A percentile compares a stretch with the other conserved stretches of the same genome.
Evolutionary conservation across 2,888 invertebrate species (phyloP).

Genomic region (Phaonia tiefii): DNA sequence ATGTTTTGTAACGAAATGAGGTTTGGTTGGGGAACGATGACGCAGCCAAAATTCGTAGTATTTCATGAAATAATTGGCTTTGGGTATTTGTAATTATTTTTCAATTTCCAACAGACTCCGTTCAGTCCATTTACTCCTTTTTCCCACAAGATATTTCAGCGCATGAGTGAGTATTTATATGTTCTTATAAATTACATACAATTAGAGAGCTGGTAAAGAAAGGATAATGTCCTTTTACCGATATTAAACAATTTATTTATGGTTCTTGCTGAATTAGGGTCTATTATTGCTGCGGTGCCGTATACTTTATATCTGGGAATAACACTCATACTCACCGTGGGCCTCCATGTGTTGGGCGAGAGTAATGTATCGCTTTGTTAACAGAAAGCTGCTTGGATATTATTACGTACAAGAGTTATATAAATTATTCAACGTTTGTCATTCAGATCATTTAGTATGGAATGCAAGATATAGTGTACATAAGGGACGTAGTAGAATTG

Average conservation of each 20-base stretch:
- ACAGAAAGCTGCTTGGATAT: not conserved
- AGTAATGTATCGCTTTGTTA: not conserved
- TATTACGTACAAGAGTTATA: not conserved
- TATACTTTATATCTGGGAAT: not conserved
- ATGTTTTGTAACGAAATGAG: not conserved
- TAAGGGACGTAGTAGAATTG: no score
- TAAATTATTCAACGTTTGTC: conserved; percentile 15
- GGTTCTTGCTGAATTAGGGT: not conserved
- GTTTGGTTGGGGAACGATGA: not conserved
- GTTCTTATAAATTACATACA: conserved; percentile 44
- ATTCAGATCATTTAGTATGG: no score
- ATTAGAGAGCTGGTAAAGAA: conserved; percentile 39
- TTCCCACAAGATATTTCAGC: not conserved
- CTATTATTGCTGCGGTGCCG: conserved; percentile 6
- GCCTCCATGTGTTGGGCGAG: not conserved
- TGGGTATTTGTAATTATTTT: conserved; percentile 42
- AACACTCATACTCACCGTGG: not conserved
- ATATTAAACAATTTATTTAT: conserved; percentile 38
- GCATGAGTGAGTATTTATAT: conserved; percentile 3
- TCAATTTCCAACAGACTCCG: conserved; percentile 39
- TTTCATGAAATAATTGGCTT: conserved; percentile 27
- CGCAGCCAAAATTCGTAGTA: not conserved
- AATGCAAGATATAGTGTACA: no score
- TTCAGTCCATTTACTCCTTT: not conserved
- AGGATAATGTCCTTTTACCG: conserved; percentile 25